These are phyloP conservation scores for Loxodonta africana DNA, from an alignment of 2,113 vertebrate genomes.

Conservation along the genomic window DNA sequence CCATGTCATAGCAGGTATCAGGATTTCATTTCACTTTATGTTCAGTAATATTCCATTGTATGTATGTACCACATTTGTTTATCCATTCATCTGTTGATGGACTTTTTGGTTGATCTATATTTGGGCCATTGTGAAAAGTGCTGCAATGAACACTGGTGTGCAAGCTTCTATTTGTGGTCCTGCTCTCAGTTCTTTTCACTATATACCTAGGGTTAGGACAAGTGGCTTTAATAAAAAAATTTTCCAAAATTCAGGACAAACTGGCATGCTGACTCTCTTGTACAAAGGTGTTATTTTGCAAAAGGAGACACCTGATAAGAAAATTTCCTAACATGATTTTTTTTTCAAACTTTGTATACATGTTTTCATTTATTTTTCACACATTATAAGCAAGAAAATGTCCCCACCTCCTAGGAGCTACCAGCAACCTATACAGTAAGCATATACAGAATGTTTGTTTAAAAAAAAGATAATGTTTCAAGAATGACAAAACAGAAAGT, in stretches of 20 bases:
- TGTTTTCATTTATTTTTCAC: neutral
- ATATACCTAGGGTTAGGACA: neutral
- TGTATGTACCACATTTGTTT: neutral
- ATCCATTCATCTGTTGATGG: neutral
- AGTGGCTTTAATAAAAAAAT: neutral
- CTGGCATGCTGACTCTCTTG: fast-evolving
- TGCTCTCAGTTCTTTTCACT: too few species aligned
- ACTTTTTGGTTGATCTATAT: neutral
- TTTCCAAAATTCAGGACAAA: conserved; percentile 17
- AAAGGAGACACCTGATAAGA: neutral
- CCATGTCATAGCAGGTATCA: too few species aligned
- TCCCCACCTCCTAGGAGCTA: neutral
- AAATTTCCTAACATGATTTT: neutral
- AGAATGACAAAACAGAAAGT: neutral
- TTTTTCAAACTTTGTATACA: neutral
- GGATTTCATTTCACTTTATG: too few species aligned
- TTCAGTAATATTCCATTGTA: neutral
- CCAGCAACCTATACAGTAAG: neutral
- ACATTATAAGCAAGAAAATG: too few species aligned
- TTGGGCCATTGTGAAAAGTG: neutral
- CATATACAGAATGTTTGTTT: neutral
- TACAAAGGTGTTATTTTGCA: neutral
- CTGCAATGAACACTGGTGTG: neutral
- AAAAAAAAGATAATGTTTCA: neutral
- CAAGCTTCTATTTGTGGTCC: too few species aligned